Evolutionary conservation across 2,888 invertebrate species (phyloP).

Genomic region (Chymomyza caudatula): DNA sequence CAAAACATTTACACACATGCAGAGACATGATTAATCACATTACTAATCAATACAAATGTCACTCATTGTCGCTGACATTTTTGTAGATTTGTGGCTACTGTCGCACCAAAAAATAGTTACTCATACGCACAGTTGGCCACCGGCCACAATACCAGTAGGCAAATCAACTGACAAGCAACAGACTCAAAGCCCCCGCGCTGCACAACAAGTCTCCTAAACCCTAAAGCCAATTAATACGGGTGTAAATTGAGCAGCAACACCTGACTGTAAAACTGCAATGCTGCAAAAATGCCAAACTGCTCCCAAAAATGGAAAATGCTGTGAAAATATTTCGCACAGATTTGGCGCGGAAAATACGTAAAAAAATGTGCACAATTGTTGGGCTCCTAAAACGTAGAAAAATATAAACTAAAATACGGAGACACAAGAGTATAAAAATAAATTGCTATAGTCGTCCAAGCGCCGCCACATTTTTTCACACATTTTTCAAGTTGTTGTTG

Average conservation of each 20-base stretch:
- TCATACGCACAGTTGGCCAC: constrained; percentile 60
- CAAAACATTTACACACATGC: constrained; percentile 22
- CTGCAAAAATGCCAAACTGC: not conserved
- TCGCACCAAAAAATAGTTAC: constrained; percentile 47
- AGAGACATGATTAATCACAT: constrained; percentile 61
- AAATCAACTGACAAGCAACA: constrained; percentile 6
- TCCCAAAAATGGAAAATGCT: not conserved
- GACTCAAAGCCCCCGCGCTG: not conserved
- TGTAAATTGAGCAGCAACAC: constrained; percentile 49
- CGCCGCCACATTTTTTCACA: constrained; percentile 1
- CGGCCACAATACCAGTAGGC: not conserved
- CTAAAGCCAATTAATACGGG: constrained; percentile 59
- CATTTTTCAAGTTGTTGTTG: not conserved
- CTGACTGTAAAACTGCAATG: not conserved
- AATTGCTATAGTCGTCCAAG: not conserved
- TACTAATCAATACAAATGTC: constrained; percentile 69
- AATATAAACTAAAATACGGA: not conserved
- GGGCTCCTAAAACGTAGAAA: not conserved
- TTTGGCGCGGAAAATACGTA: constrained; percentile 9
- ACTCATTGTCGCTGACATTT: constrained; percentile 60
- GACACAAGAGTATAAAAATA: not conserved
- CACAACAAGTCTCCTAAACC: not conserved
- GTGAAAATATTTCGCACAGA: constrained; percentile 22
- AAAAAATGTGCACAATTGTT: not conserved
- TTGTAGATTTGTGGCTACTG: constrained; percentile 56